Evolutionary conservation across 2,113 vertebrate genomes (phyloP).

Genomic region (Xyliphius kryptos): DNA sequence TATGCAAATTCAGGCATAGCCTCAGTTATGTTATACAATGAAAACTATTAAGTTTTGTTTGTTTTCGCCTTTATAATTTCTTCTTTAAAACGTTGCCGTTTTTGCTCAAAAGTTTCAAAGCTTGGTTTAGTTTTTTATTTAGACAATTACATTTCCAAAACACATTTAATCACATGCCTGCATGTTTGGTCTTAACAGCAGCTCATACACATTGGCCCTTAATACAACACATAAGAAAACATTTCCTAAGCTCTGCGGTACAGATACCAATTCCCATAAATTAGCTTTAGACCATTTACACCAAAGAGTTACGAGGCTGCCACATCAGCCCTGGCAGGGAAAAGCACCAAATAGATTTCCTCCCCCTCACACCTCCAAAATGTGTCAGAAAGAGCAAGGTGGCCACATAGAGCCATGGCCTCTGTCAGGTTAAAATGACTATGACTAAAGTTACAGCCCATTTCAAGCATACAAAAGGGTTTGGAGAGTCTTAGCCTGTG

Average conservation of each 20-base stretch:
- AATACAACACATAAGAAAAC: background rate
- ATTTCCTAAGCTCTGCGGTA: conserved; percentile 11
- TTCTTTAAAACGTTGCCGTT: too few species aligned
- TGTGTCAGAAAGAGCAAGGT: conserved; percentile 33
- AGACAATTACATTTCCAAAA: too few species aligned
- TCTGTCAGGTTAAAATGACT: conserved; percentile 27
- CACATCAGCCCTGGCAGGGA: conserved; percentile 20
- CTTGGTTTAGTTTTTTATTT: too few species aligned
- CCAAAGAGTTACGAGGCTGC: conserved; percentile 35
- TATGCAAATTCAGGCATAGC: too few species aligned
- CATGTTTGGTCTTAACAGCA: too few species aligned
- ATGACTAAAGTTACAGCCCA: conserved; percentile 20
- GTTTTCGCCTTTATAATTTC: too few species aligned
- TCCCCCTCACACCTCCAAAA: conserved; percentile 8
- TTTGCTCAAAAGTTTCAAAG: too few species aligned
- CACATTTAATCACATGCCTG: too few species aligned
- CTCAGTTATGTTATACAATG: too few species aligned
- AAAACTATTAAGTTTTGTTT: too few species aligned
- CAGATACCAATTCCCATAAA: conserved; percentile 35
- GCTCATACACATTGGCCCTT: background rate
- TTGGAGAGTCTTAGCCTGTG: background rate
- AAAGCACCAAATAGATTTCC: conserved; percentile 35
- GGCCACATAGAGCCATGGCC: conserved; percentile 13
- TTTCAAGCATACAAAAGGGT: background rate
- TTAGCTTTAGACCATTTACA: conserved; percentile 29